A percentile compares a stretch with the other conserved stretches of the same genome.
Evolutionary conservation across 2,797 vertebrate species (phyloP).

Genomic region (Lates japonicus): DNA sequence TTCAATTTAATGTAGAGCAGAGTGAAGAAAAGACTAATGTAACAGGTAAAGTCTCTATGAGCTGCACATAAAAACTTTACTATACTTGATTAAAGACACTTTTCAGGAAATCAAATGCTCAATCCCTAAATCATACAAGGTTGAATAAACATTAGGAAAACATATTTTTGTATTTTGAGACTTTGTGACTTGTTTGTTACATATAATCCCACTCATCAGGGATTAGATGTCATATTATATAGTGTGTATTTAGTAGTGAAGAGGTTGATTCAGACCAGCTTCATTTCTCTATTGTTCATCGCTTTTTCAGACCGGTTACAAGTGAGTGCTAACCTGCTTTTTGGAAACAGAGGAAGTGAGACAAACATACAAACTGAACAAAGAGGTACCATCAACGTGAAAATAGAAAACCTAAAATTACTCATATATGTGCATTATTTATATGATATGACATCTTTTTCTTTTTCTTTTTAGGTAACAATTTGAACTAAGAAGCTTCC

Average conservation of each 20-base stretch:
- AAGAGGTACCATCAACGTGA: slow-evolving; percentile 86
- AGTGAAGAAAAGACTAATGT: slow-evolving; percentile 61
- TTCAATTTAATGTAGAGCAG: slow-evolving; percentile 89
- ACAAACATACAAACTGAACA: slow-evolving; percentile 90
- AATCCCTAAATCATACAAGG: neutral
- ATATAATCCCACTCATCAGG: neutral
- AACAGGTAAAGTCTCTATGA: slow-evolving; percentile 74
- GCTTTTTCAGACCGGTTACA: slow-evolving; percentile 76
- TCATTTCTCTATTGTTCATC: neutral
- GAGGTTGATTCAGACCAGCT: neutral
- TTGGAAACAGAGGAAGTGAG: slow-evolving; percentile 91
- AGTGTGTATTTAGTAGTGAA: neutral
- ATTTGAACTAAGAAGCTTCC: slow-evolving; percentile 92
- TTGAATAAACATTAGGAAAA: neutral
- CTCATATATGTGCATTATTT: neutral
- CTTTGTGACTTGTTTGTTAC: neutral
- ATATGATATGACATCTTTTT: neutral
- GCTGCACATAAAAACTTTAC: neutral
- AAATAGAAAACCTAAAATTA: neutral
- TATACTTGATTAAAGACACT: neutral
- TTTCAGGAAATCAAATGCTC: neutral
- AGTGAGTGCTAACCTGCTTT: slow-evolving; percentile 80
- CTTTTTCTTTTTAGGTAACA: slow-evolving; percentile 84
- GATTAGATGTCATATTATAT: neutral
- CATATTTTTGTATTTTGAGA: no score